Percentiles rank a stretch among this genome's conserved stretches.
phyloP scores from a whole-genome alignment of 2,797 vertebrate species.

The Artibeus lituratus region DNA sequence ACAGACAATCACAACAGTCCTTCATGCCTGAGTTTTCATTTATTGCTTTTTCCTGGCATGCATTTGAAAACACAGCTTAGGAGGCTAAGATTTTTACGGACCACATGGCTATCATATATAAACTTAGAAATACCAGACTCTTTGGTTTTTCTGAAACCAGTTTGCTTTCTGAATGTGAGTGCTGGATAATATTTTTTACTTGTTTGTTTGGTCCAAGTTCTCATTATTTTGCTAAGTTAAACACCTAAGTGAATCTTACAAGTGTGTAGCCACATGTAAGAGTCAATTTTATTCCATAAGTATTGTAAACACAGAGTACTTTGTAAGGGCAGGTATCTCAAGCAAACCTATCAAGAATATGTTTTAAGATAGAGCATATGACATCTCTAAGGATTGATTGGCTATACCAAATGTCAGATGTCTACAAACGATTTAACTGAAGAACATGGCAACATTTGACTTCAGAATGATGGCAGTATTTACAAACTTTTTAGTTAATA shows the following conservation, averaged over 20 bases:
- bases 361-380: neutral
- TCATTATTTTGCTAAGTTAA: slow-evolving; percentile 25
- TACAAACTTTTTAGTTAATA: neutral
- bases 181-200: neutral
- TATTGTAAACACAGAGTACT: neutral
- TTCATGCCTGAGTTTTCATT: neutral
- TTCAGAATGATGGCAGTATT: neutral
- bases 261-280: neutral
- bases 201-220: neutral
- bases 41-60: neutral
- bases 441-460: neutral
- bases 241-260: neutral
- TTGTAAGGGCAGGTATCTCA: neutral
- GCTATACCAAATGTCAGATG: neutral
- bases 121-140: neutral
- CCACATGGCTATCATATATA: neutral
- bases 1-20: neutral
- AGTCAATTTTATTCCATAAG: neutral
- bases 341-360: neutral
- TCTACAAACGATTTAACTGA: neutral
- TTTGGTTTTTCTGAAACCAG: neutral
- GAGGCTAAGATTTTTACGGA: neutral
- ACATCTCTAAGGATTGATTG: neutral
- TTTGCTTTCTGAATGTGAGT: neutral
- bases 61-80: neutral